These are phyloP conservation scores for Mormyrops boulengeri DNA, from an alignment of 2,797 vertebrate species.

Conservation along the genomic window DNA sequence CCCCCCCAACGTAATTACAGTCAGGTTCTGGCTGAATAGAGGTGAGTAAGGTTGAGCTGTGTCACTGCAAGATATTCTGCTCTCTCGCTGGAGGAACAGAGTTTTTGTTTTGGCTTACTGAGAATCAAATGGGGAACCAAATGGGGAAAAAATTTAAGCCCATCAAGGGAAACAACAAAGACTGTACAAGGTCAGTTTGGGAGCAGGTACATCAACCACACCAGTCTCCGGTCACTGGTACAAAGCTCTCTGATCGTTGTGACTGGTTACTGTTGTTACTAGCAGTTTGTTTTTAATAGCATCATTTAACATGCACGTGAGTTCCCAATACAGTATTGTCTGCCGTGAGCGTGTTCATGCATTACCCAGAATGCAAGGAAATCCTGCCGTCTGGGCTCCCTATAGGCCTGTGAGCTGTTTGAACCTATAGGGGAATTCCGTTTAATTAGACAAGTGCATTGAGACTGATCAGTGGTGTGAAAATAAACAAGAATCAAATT, in stretches of 20 bases:
- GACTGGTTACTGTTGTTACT: background rate
- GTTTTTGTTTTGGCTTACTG: background rate
- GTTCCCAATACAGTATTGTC: background rate
- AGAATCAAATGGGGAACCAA: background rate
- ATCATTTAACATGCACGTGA: background rate
- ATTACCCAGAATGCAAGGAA: background rate
- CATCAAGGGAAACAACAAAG: background rate
- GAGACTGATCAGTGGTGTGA: background rate
- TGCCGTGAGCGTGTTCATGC: background rate
- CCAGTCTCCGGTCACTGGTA: background rate
- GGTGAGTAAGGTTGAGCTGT: background rate
- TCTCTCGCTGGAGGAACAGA: background rate
- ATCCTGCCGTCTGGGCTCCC: background rate
- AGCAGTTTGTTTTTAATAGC: background rate
- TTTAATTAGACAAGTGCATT: slow-evolving; percentile 8
- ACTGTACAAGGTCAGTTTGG: background rate
- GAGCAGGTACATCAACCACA: background rate
- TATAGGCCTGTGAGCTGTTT: background rate
- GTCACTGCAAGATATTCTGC: background rate
- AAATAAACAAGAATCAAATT: slow-evolving; percentile 12
- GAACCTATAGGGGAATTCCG: background rate
- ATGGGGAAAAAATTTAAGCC: background rate
- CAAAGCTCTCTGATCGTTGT: background rate
- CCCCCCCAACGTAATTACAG: background rate
- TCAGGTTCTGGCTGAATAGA: background rate